Percentiles rank a stretch among this genome's conserved stretches.
phyloP scores from a whole-genome alignment of 2,113 vertebrate species.

The Otis tarda region DNA sequence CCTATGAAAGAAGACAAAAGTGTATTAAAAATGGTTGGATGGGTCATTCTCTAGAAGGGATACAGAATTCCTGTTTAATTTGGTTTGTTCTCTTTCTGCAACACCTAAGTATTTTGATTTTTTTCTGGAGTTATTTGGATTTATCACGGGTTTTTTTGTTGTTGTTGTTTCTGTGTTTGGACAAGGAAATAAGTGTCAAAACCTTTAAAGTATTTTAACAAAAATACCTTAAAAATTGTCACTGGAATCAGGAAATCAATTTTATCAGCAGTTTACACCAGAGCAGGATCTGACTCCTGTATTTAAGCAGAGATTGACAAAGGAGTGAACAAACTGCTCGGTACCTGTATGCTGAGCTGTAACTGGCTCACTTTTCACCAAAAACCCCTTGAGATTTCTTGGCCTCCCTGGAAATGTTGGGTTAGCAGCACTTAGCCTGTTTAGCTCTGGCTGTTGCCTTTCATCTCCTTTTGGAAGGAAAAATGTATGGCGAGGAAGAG shows the following conservation, averaged over 20 bases:
- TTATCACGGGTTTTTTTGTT: not conserved
- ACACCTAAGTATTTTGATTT: not conserved
- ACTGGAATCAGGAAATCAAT: not conserved
- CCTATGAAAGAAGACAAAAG: not conserved
- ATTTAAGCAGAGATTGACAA: not conserved
- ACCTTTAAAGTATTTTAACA: not conserved
- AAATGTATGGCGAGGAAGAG: not conserved
- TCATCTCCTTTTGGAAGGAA: constrained; percentile 15
- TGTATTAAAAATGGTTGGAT: not conserved
- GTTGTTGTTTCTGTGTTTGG: not conserved
- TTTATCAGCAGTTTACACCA: not conserved
- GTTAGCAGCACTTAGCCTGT: not conserved
- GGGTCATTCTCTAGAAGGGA: not conserved
- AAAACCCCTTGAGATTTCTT: not conserved
- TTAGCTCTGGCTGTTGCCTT: not conserved
- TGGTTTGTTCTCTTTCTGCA: not conserved
- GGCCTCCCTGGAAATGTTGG: not conserved
- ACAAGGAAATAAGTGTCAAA: not conserved
- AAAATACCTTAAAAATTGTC: not conserved
- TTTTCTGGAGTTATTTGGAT: not conserved
- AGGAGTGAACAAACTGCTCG: not conserved
- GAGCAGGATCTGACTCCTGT: not conserved
- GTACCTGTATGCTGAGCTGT: not conserved
- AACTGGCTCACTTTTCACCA: not conserved
- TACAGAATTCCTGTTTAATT: not conserved